Conservation (phyloP, 2,113 vertebrate species). For the Rattus norvegicus region DNA sequence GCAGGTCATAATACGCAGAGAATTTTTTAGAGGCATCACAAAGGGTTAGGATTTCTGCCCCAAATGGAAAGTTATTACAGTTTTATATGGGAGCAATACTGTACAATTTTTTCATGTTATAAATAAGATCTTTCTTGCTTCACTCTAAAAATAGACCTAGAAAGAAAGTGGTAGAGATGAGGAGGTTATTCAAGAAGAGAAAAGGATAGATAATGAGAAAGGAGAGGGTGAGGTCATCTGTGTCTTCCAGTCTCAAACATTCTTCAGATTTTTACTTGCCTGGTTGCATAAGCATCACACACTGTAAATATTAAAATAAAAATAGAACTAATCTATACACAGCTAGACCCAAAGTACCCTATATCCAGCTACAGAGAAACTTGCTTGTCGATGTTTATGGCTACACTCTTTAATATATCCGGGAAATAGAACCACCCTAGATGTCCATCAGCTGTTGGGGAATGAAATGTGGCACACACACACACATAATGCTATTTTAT, state of each 20-base stretch:
- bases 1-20: background rate
- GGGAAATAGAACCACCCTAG: background rate
- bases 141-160: background rate
- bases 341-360: background rate
- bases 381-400: background rate
- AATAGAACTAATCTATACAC: background rate
- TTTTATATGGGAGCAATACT: background rate
- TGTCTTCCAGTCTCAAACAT: background rate
- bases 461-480: background rate
- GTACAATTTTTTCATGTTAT: background rate
- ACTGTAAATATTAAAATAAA: background rate
- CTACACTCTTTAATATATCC: background rate
- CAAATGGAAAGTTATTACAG: background rate
- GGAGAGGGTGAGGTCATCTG: background rate
- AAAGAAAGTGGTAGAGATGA: background rate
- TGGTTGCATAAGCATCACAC: background rate
- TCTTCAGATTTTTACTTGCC: background rate
- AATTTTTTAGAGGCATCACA: background rate
- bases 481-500: background rate
- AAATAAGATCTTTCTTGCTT: background rate
- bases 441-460: background rate
- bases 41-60: slow-evolving; percentile 31
- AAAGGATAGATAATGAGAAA: background rate
- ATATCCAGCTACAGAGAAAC: no score
- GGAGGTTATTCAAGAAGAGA: background rate